Conservation (phyloP, 2,888 invertebrate species). For the Cordylochernes scorpioides region DNA sequence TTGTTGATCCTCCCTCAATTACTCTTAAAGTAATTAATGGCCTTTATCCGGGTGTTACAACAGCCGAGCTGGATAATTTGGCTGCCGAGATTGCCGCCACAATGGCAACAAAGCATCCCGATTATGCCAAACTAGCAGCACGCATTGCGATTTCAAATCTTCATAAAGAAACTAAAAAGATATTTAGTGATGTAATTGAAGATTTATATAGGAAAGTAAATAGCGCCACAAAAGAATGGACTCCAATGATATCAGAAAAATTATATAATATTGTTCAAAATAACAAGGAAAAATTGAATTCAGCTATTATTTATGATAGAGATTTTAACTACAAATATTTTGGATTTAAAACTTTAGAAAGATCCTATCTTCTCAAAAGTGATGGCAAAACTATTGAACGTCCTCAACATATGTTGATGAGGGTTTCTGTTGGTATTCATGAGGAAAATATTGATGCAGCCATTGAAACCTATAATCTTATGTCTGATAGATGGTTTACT, state of each 20-base stretch:
- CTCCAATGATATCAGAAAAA: slow-evolving; percentile 62
- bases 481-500: slow-evolving; percentile 84
- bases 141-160: slow-evolving; percentile 86
- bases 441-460: slow-evolving; percentile 69
- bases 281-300: slow-evolving; percentile 67
- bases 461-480: slow-evolving; percentile 77
- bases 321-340: slow-evolving; percentile 94
- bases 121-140: slow-evolving; percentile 45
- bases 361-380: slow-evolving; percentile 75
- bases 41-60: slow-evolving; percentile 81
- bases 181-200: slow-evolving; percentile 68
- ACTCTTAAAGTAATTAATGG: slow-evolving; percentile 74
- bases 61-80: slow-evolving; percentile 81
- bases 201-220: slow-evolving; percentile 52
- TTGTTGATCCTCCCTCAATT: slow-evolving; percentile 64
- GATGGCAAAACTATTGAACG: slow-evolving; percentile 55
- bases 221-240: slow-evolving; percentile 37
- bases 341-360: slow-evolving; percentile 93
- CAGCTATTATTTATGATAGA: slow-evolving; percentile 81
- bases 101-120: slow-evolving; percentile 87
- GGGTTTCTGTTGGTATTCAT: slow-evolving; percentile 87
- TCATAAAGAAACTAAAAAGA: slow-evolving; percentile 89
- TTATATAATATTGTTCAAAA: slow-evolving; percentile 52
- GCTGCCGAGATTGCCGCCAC: slow-evolving; percentile 97
- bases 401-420: slow-evolving; percentile 96